A percentile compares a stretch with the other conserved stretches of the same genome.
Conservation (phyloP, 1,140 invertebrate genomes). For the Tetragnatha versicolor region DNA sequence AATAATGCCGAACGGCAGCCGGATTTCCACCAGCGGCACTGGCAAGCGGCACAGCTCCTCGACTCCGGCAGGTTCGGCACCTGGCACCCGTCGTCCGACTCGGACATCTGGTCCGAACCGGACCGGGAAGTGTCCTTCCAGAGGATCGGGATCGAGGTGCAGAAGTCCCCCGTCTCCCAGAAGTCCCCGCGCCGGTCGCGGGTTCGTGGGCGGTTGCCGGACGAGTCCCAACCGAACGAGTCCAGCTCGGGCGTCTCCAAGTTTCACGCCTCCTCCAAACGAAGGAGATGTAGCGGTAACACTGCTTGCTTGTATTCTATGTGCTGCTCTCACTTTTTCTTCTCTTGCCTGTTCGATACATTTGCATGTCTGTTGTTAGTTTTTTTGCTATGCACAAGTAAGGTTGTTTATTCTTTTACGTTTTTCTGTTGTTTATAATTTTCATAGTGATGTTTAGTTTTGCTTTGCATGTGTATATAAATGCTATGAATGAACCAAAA, state of each 20-base stretch:
- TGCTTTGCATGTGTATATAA: constrained; percentile 2
- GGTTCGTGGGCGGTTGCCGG: not conserved
- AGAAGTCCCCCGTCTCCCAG: constrained; percentile 2
- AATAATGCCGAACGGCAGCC: too few relatives aligned
- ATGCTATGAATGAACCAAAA: too few relatives aligned
- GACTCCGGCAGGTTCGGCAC: not conserved
- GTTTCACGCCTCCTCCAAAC: constrained; percentile 17
- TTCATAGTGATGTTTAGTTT: not conserved
- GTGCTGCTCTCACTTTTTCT: constrained; percentile 8
- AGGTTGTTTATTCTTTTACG: not conserved
- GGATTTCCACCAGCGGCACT: too few relatives aligned
- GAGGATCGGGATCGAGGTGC: constrained; percentile 44
- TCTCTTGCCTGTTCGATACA: constrained; percentile 47
- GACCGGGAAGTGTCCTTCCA: constrained; percentile 50
- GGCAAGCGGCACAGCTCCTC: too few relatives aligned
- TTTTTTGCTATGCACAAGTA: not conserved
- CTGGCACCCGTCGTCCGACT: constrained; percentile 42
- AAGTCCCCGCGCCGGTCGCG: constrained; percentile 28
- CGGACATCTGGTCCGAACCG: constrained; percentile 54
- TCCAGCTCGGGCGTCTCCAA: constrained; percentile 12
- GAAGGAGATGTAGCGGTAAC: constrained; percentile 35
- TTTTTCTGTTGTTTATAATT: not conserved
- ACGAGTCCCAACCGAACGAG: constrained; percentile 23
- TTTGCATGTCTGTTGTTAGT: constrained; percentile 22
- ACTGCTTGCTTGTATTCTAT: constrained; percentile 20